Base-by-base conservation (phyloP, 2,888 invertebrate species). In the Phasia obesa region DNA sequence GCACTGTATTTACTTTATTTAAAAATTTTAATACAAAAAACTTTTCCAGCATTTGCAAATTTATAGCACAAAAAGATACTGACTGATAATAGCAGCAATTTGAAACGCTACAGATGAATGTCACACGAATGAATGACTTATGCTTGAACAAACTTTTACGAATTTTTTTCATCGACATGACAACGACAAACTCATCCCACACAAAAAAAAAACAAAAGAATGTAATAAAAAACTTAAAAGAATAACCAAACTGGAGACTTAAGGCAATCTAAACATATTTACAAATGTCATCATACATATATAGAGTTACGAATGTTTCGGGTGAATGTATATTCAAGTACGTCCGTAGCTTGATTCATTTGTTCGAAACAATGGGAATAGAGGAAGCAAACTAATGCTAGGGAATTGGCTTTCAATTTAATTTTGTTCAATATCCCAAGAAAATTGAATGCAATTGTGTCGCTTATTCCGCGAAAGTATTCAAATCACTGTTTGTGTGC, bases 31-130 rank as follows among this genome's bases (percentile, higher is more conserved):
- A 15, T 17, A n/a, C 21, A 44, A 64, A 17, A 11, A 47, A 42
- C n/a, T 17, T 15, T 15, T 19, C 17, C 55, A 42, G 23, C 17
- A 53, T 57, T 59, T 73, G 23, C 11, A 4, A 49, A n/a, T 77
- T 51, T 21, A 21, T 15, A 17, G 35, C 47, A 57, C 35, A 31
- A 35, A 44, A 62, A 55, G 15, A 51, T 11, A 62, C 53, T 44
- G 77, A 70, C 77, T 70, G 69, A 62, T 77, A 70, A 75, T 70
- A 75, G 74, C 47, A 42, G 83, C 74, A 79, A 75, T 71, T 79
- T 75, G 55, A 70, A 71, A 83, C 65, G 78, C 79, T 75, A 79
- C 79, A 75, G 70, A 83, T 83, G 75, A 79, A 79, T 83, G 82
- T 78, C 78, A 79, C 75, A 65, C 53, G 17, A 65, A 65, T 71